phyloP scores from a whole-genome alignment of 2,888 invertebrate species.

The Elysia crispata region DNA sequence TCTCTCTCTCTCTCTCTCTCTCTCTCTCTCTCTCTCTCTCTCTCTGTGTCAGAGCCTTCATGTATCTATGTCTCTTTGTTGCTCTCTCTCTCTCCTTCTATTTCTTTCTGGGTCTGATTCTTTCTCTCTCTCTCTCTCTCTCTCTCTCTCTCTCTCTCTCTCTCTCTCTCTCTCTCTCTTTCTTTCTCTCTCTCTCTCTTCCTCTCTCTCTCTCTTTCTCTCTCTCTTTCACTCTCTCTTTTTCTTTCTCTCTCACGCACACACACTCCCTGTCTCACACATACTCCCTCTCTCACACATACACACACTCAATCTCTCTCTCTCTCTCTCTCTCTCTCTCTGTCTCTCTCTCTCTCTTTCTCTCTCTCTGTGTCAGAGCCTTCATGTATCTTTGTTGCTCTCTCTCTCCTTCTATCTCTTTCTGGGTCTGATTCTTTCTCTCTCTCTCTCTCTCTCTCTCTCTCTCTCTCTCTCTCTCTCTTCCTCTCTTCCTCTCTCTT shows the following conservation, averaged over 20 bases:
- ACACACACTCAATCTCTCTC: background rate
- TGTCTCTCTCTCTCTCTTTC: conserved; percentile 4
- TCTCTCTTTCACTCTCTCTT: background rate
- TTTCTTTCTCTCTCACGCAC: no score
- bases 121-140: conserved; percentile 2
- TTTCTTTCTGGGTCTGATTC: conserved; percentile 26
- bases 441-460: conserved; percentile 24
- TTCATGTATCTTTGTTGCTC: background rate
- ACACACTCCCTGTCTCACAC: no score
- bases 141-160: conserved; percentile 26
- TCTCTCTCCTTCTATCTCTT: no score
- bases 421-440: no score
- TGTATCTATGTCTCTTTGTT: background rate
- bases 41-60: background rate
- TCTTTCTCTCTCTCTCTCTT: conserved; percentile 30
- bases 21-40: conserved; percentile 11
- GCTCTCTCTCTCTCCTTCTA: conserved; percentile 38
- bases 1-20: background rate
- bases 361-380: background rate
- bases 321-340: background rate
- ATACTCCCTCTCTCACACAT: no score
- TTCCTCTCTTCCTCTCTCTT: conserved; percentile 27
- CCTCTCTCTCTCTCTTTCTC: background rate
- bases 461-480: conserved; percentile 39
- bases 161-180: conserved; percentile 38